Percentiles rank a stretch among this genome's conserved stretches.
Evolutionary conservation across 2,888 invertebrate genomes (phyloP).

Genomic region (Myathropa florea): DNA sequence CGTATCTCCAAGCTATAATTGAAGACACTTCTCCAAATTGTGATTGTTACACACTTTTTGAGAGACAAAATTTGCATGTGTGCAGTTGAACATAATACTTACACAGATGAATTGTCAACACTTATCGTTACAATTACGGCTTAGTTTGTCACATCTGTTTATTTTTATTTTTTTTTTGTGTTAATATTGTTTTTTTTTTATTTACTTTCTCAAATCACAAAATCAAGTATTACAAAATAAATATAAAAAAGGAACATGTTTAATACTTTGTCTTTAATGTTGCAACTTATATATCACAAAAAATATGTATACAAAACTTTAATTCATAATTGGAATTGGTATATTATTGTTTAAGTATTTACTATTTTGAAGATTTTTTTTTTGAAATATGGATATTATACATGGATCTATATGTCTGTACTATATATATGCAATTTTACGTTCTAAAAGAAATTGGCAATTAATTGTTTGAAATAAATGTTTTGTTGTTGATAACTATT

Average conservation of each 20-base stretch:
- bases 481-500: conserved; percentile 53
- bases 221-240: conserved; percentile 24
- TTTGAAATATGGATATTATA: conserved; percentile 51
- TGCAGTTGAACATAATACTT: background rate
- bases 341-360: conserved; percentile 58
- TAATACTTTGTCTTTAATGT: conserved; percentile 81
- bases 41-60: background rate
- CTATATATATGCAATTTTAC: conserved; percentile 21
- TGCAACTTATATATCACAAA: conserved; percentile 78
- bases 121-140: conserved; percentile 11
- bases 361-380: conserved; percentile 39
- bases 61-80: conserved; percentile 15
- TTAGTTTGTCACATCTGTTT: conserved; percentile 19
- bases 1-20: background rate
- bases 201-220: conserved; percentile 61
- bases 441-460: conserved; percentile 38
- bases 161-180: conserved; percentile 56
- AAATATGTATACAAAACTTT: conserved; percentile 58
- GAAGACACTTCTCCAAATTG: background rate
- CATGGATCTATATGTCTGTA: conserved; percentile 54
- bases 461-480: conserved; percentile 49
- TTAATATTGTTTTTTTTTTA: conserved; percentile 56
- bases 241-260: conserved; percentile 73
- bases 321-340: conserved; percentile 59
- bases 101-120: conserved; percentile 19